Base-by-base conservation (phyloP, 2,888 invertebrate genomes). In the Steromphala cineraria region DNA sequence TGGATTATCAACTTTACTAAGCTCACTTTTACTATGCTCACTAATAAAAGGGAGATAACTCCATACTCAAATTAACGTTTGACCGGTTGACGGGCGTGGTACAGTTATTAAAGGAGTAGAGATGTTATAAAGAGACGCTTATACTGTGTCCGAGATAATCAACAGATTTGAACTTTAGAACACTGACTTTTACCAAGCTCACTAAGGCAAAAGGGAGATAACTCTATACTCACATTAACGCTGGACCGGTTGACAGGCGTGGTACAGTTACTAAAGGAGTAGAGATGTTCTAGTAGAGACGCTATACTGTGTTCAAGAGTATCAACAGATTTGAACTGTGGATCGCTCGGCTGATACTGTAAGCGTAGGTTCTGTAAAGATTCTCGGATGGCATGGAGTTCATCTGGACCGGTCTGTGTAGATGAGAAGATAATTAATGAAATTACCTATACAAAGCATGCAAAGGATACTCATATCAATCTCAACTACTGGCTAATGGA, bases 231-330 rank as follows among this genome's bases (percentile, higher is more conserved):
- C 71, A 71, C 71, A 71, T 40, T 71, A 19, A 71, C 31, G 36
- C 71, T 71, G 28, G 76, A 76, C 31, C 55, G 31, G 76, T 55
- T 76, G 53, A 75, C 75, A 0, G 75, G 75, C 19, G 75, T 75
- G 24, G 52, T 21, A 31, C 31, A 53, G 31, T 55, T 80, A 31
- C 53, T 76, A n/a, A 71, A 71, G 56, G 81, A 83, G 56, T 92
- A 89, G 21, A 93, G 85, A 81, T 91, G 89, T 80, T 94, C 93
- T 80, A 94, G 87, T 1, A 94, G 87, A n/a, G 92, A 86, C 13
- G 93, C 89, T 21, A 94, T 91, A 80, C 92, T 93, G 80, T 93
- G 92, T 84, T 94, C 94, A 62, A 94, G 85, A 0, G 92, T 92
- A 85, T 94, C 94, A 46, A 94, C 86, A 0, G 93, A 92, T 77